Evolutionary conservation across 2,797 vertebrate species (phyloP).

Genomic region (Mionectes olivaceus): DNA sequence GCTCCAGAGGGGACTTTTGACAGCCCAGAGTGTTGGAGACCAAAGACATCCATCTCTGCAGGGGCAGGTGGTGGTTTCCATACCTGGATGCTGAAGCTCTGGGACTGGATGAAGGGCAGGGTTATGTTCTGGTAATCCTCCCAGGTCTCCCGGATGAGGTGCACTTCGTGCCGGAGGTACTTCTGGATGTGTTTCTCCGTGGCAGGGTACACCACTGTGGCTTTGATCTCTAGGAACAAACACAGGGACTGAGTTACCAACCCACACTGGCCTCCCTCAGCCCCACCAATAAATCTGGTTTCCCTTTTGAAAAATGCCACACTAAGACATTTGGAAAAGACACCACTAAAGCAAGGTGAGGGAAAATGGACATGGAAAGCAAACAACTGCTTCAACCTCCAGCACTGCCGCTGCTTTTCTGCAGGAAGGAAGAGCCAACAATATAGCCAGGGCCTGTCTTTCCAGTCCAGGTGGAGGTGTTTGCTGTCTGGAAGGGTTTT

Average conservation of each 20-base stretch:
- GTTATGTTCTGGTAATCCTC: slow-evolving; percentile 87
- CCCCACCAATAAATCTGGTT: not conserved
- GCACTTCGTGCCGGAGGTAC: slow-evolving; percentile 86
- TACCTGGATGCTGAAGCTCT: slow-evolving; percentile 93
- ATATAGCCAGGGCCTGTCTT: not conserved
- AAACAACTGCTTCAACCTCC: not conserved
- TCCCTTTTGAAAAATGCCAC: not conserved
- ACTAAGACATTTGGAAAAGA: not conserved
- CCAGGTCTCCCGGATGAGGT: slow-evolving; percentile 86
- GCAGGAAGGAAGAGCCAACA: not conserved
- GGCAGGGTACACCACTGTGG: slow-evolving; percentile 91
- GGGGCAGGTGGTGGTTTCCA: not conserved
- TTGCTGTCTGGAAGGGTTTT: not conserved
- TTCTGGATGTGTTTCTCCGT: slow-evolving; percentile 94
- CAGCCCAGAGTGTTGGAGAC: not conserved
- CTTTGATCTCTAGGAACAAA: slow-evolving; percentile 87
- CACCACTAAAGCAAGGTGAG: not conserved
- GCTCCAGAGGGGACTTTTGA: not conserved
- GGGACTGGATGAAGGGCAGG: slow-evolving; percentile 86
- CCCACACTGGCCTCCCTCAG: not conserved
- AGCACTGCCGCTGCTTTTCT: not conserved
- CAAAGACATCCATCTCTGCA: rapidly evolving
- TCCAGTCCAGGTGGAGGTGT: not conserved
- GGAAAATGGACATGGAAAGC: not conserved
- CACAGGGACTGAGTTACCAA: not conserved